Base-by-base conservation (phyloP, 2,888 invertebrate species). In the Eilema sororculum region DNA sequence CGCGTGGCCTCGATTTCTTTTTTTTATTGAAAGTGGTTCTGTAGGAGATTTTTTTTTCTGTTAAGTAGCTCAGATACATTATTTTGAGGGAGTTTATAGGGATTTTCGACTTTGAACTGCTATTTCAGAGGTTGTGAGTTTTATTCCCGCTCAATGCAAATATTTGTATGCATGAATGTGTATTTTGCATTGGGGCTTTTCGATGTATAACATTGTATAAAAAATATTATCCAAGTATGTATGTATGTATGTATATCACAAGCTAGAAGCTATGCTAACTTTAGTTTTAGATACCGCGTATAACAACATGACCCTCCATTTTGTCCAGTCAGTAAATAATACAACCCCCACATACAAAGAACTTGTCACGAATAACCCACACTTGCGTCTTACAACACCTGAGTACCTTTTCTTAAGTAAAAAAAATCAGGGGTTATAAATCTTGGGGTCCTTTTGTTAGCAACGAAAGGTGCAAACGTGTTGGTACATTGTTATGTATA, bases 311-410 rank as follows among this genome's bases (percentile, higher is more conserved):
- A n/a, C n/a, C n/a, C n/a, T n/a, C n/a, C n/a, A n/a, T n/a, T n/a
- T n/a, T n/a, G n/a, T n/a, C n/a, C n/a, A n/a, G n/a, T n/a, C n/a
- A n/a, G n/a, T n/a, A n/a, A n/a, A n/a, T n/a, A n/a, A n/a, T n/a
- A n/a, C n/a, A n/a, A 62, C 62, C 61, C 65, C 60, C 65, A 70
- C 63, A 67, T 12, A 28, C 5, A 69, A 61, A 41, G 28, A 52
- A 67, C 67, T 71, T 67, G 67, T 64, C 13, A 59, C 20, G 20
- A 12, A 30, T 22, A 65, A 46, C 46, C 0, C 70, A 71, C 71
- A 72, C 71, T 72, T 72, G 71, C 58, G 10, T 33, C n/a, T 12
- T n/a, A 16, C 10, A 58, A 63, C 71, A 72, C 71, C 71, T 72
- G 71, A 72, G 68, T 8, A 12, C 8, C 2, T 30, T 59, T 66